phyloP scores from a whole-genome alignment of 1,140 invertebrate genomes.

The Heliconius nattereri region DNA sequence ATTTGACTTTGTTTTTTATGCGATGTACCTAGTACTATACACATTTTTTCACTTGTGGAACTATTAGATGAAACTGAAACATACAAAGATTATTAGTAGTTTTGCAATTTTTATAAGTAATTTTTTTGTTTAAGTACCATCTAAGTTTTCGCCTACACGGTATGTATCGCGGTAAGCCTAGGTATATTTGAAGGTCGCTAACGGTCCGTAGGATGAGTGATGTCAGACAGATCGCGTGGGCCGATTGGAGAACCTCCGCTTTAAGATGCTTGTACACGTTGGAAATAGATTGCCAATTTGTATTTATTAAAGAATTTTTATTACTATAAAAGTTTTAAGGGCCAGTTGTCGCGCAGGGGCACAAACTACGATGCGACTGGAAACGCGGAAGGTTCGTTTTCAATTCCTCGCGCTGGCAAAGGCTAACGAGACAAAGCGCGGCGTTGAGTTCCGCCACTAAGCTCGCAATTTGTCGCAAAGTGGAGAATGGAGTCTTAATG shows the following conservation, averaged over 20 bases:
- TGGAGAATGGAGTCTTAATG: too few relatives aligned
- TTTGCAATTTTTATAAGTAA: too few relatives aligned
- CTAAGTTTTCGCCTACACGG: not conserved
- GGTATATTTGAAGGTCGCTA: constrained; percentile 34
- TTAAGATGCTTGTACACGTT: not conserved
- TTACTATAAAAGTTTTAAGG: not conserved
- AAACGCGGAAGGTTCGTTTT: too few relatives aligned
- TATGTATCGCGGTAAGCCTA: not conserved
- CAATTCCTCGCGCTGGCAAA: too few relatives aligned
- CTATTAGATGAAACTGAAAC: not conserved
- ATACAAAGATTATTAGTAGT: too few relatives aligned
- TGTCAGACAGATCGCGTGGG: constrained; percentile 35
- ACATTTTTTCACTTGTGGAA: not conserved
- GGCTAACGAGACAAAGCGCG: too few relatives aligned
- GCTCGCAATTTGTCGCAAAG: too few relatives aligned
- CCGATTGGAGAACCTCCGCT: constrained; percentile 20
- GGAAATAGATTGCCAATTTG: not conserved
- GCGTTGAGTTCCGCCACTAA: too few relatives aligned
- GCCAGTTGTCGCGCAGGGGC: too few relatives aligned
- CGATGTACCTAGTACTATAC: too few relatives aligned
- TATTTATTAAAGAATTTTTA: not conserved
- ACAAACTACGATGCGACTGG: too few relatives aligned
- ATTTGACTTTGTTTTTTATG: too few relatives aligned
- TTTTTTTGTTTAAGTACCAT: not conserved
- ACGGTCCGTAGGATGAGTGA: constrained; percentile 38